phyloP scores from a whole-genome alignment of 2,888 invertebrate genomes.

The Standfussiana lucernea region DNA sequence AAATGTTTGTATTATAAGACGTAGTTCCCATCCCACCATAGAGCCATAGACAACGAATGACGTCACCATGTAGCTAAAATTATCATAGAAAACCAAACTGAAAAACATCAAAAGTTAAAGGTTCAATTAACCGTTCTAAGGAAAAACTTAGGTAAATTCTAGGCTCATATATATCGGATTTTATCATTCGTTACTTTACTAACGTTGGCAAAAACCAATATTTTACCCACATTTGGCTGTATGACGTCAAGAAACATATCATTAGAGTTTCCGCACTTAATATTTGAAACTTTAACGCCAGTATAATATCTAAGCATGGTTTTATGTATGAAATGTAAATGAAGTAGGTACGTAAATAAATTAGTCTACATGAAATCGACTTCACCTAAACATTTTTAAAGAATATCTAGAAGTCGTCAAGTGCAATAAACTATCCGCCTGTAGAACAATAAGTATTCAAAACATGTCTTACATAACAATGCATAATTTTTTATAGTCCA shows the following conservation, averaged over 20 bases:
- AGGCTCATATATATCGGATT: neutral
- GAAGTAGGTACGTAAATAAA: neutral
- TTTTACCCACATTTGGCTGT: conserved; percentile 1
- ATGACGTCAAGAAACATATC: conserved; percentile 18
- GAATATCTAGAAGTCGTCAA: conserved; percentile 25
- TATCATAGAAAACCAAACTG: conserved; percentile 1
- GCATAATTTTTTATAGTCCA: conserved; percentile 75
- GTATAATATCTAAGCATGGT: neutral
- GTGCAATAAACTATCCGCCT: conserved; percentile 70
- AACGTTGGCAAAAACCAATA: conserved; percentile 1
- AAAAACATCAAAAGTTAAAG: conserved; percentile 9
- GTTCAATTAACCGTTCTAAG: neutral
- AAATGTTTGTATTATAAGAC: conserved; percentile 14
- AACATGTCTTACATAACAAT: conserved; percentile 70
- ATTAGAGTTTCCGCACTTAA: neutral
- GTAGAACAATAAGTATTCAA: conserved; percentile 73
- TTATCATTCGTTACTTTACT: neutral
- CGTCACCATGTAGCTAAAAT: neutral
- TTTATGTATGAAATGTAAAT: conserved; percentile 5
- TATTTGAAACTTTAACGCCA: neutral
- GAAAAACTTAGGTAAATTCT: neutral
- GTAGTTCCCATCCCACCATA: conserved; percentile 17
- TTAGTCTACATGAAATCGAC: neutral
- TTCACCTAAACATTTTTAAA: neutral
- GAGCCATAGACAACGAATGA: conserved; percentile 8